Evolutionary conservation across 2,113 vertebrate species (phyloP).

Genomic region (Sinosuthora webbiana): DNA sequence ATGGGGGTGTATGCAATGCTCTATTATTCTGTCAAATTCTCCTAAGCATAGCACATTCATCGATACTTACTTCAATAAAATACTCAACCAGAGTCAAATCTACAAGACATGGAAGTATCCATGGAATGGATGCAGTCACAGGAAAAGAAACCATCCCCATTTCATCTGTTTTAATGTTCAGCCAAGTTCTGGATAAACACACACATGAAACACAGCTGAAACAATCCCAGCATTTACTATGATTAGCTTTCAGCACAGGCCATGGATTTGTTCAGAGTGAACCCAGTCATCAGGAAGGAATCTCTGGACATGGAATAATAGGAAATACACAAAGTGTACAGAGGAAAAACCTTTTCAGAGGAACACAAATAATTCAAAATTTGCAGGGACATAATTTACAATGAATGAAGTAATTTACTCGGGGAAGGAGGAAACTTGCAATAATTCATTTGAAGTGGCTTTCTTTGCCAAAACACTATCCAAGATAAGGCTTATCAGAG

Average conservation of each 20-base stretch:
- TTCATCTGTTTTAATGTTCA: neutral
- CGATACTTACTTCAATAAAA: neutral
- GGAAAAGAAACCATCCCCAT: neutral
- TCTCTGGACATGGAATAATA: neutral
- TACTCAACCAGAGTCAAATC: neutral
- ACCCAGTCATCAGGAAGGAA: neutral
- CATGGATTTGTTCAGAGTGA: neutral
- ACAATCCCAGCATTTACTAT: neutral
- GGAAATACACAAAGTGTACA: neutral
- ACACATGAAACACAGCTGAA: neutral
- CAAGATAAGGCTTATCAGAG: constrained; percentile 41
- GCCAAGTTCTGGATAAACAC: neutral
- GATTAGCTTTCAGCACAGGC: neutral
- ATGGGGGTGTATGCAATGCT: neutral
- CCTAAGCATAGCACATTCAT: neutral
- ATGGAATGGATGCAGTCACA: neutral
- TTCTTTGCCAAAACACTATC: constrained; percentile 28
- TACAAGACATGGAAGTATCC: neutral
- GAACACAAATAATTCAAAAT: constrained; percentile 2
- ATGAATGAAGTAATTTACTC: neutral
- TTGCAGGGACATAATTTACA: neutral
- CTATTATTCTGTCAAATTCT: neutral
- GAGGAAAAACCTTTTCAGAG: constrained; percentile 1
- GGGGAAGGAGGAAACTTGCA: neutral
- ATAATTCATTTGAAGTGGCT: constrained; percentile 10